A percentile compares a stretch with the other conserved stretches of the same genome.
Conservation (phyloP, 2,888 invertebrate species). For the Aspidiotus destructor region DNA sequence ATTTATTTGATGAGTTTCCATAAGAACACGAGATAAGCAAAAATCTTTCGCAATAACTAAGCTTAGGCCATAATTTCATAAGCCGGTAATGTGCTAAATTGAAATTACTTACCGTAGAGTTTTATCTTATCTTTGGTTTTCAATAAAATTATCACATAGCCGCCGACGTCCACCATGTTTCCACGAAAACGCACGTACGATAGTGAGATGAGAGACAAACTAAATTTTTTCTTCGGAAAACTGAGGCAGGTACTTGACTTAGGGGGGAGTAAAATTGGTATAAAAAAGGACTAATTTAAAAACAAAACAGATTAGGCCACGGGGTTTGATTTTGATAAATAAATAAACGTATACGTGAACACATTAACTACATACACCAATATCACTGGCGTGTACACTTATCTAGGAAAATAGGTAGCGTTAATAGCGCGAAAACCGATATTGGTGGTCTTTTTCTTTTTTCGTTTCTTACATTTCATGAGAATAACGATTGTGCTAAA, state of each 20-base stretch:
- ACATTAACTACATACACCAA: conserved; percentile 7
- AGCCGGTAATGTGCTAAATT: too few species aligned
- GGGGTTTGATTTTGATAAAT: conserved; percentile 5
- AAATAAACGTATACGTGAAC: neutral
- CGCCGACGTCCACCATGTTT: conserved; percentile 75
- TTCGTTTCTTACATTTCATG: conserved; percentile 10
- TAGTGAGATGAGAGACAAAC: too few species aligned
- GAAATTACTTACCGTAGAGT: conserved; percentile 60
- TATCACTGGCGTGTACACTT: conserved; percentile 5
- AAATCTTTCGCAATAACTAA: too few species aligned
- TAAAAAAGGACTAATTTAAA: conserved; percentile 2
- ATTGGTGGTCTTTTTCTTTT: neutral
- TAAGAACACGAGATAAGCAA: too few species aligned
- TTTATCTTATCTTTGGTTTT: conserved; percentile 90
- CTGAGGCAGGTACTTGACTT: too few species aligned
- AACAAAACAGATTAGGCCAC: conserved; percentile 8
- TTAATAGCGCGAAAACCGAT: conserved; percentile 6
- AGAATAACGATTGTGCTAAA: neutral
- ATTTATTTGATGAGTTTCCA: too few species aligned
- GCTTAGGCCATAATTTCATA: too few species aligned
- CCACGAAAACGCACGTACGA: neutral
- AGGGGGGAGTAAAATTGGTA: neutral
- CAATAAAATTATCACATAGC: conserved; percentile 88
- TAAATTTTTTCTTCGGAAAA: too few species aligned
- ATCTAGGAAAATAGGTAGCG: neutral